A percentile compares a stretch with the other conserved stretches of the same genome.
Conservation (phyloP, 2,113 vertebrate species). For the Circaetus gallicus region DNA sequence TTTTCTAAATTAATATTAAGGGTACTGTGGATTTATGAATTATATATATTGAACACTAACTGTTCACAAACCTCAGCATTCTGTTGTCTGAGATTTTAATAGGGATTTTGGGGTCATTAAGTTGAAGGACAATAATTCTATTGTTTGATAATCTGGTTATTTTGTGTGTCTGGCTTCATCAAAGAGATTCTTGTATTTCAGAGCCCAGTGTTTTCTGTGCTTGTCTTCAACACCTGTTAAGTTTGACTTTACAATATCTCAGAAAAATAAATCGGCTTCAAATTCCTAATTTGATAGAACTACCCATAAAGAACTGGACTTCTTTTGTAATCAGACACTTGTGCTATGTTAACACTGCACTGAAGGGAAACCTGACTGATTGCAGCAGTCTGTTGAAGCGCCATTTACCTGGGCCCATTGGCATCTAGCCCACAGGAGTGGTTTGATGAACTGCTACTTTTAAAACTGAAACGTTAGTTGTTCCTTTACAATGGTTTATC, state of each 20-base stretch:
- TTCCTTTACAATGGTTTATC: conserved; percentile 5
- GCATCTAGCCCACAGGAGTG: not conserved
- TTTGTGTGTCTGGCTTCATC: conserved; percentile 44
- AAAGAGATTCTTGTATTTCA: conserved; percentile 55
- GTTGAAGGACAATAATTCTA: conserved; percentile 37
- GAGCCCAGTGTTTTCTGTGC: conserved; percentile 2
- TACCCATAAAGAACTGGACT: not conserved
- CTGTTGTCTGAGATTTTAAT: conserved; percentile 10
- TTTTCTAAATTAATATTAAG: not conserved
- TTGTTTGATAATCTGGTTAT: conserved; percentile 47
- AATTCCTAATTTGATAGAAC: conserved; percentile 8
- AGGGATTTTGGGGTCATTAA: not conserved
- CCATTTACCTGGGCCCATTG: not conserved
- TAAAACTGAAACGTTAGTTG: not conserved
- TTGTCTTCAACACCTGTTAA: conserved; percentile 50
- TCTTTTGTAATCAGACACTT: conserved; percentile 30
- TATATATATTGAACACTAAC: not conserved
- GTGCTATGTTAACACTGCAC: not conserved
- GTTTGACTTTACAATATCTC: conserved; percentile 50
- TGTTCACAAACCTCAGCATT: not conserved
- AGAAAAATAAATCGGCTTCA: conserved; percentile 30
- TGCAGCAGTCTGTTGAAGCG: not conserved
- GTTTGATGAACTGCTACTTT: not conserved
- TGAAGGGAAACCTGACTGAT: not conserved
- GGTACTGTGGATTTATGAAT: not conserved